phyloP scores from a whole-genome alignment of 2,113 vertebrate species.

The Charina bottae region DNA sequence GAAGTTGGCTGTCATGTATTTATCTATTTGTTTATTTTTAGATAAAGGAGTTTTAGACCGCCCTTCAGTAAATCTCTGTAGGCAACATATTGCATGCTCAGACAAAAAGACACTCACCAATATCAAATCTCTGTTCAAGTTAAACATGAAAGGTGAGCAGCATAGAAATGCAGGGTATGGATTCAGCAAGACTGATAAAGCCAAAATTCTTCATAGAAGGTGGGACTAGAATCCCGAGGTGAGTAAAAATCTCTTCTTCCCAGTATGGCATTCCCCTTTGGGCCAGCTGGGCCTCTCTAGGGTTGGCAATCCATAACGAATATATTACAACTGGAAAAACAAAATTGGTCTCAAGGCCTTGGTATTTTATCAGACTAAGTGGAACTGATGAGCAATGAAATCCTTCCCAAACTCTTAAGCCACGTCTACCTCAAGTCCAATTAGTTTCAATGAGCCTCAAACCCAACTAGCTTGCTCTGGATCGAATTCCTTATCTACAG shows the following conservation, averaged over 20 bases:
- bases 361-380: not conserved
- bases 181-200: not conserved
- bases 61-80: not conserved
- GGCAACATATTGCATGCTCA: not conserved
- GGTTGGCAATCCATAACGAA: not conserved
- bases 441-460: conserved; percentile 9
- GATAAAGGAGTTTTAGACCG: not conserved
- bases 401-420: not conserved
- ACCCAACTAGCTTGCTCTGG: conserved; percentile 8
- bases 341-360: not conserved
- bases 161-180: not conserved
- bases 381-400: conserved; percentile 2
- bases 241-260: not conserved
- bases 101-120: not conserved
- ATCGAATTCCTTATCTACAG: conserved; percentile 16
- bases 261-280: not conserved
- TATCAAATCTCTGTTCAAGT: not conserved
- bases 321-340: not conserved
- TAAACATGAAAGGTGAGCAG: not conserved
- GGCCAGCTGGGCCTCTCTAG: not conserved
- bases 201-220: not conserved
- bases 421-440: not conserved
- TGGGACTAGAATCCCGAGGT: not conserved
- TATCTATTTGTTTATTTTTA: not conserved
- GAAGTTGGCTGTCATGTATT: not conserved